These are phyloP conservation scores for Sebastes iracundus DNA, from an alignment of 2,797 vertebrate genomes.

Conservation along the genomic window DNA sequence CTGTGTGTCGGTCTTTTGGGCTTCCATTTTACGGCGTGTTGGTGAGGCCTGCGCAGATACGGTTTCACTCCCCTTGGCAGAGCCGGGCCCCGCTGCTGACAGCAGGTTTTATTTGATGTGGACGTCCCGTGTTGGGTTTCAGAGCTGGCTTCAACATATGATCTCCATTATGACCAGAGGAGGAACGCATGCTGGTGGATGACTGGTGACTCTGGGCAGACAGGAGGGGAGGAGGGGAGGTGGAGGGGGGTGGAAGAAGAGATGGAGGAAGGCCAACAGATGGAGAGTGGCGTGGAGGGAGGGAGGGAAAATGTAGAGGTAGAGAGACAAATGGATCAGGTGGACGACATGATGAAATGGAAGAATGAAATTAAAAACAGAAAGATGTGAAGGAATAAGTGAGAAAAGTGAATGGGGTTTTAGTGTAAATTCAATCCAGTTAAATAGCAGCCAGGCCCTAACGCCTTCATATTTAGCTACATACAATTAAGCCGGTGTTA, in stretches of 20 bases:
- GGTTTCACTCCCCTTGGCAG: slow-evolving; percentile 77
- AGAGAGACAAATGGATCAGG: slow-evolving; percentile 45
- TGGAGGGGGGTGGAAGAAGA: slow-evolving; percentile 22
- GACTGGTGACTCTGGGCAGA: slow-evolving; percentile 75
- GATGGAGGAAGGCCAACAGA: slow-evolving; percentile 60
- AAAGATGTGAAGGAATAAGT: not conserved
- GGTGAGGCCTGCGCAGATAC: slow-evolving; percentile 76
- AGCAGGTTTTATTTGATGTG: slow-evolving; percentile 85
- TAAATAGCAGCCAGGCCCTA: slow-evolving; percentile 20
- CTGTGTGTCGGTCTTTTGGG: slow-evolving; percentile 48
- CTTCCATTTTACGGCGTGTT: slow-evolving; percentile 76
- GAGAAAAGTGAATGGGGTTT: not conserved
- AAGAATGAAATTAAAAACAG: not conserved
- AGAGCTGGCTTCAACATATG: slow-evolving; percentile 83
- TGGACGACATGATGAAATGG: slow-evolving; percentile 23
- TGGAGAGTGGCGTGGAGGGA: slow-evolving; percentile 43
- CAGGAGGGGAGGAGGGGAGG: slow-evolving; percentile 6
- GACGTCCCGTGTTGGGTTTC: slow-evolving; percentile 82
- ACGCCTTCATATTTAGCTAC: slow-evolving; percentile 11
- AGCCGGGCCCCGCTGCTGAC: slow-evolving; percentile 75
- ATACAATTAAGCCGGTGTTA: not conserved
- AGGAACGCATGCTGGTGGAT: slow-evolving; percentile 74
- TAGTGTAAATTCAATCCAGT: slow-evolving; percentile 13
- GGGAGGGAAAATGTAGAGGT: slow-evolving; percentile 18
- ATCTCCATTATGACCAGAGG: slow-evolving; percentile 84